Conservation (phyloP, 2,797 vertebrate species). For the Oophaga sylvatica region DNA sequence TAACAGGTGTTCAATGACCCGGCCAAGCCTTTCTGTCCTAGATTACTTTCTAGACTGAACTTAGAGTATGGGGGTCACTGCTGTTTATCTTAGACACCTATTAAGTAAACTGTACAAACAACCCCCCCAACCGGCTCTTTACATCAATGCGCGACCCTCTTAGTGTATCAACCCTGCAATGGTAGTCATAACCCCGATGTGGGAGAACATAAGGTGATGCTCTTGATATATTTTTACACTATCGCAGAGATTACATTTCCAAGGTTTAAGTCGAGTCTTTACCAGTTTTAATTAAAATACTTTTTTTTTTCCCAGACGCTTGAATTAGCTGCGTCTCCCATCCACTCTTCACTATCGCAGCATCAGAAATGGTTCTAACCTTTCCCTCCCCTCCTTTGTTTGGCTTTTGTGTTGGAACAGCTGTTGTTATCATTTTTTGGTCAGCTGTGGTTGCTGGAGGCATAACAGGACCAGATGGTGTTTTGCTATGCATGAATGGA, state of each 20-base stretch:
- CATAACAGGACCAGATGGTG: constrained; percentile 99
- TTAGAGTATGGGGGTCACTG: constrained; percentile 1
- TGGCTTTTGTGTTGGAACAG: constrained; percentile 98
- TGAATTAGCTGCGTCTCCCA: constrained; percentile 80
- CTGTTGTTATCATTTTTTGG: constrained; percentile 98
- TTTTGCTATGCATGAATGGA: constrained; percentile 99
- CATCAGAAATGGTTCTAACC: constrained; percentile 92
- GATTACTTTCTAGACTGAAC: constrained; percentile 9
- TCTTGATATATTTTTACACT: constrained; percentile 53
- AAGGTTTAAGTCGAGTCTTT: constrained; percentile 79
- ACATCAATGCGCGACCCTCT: not conserved
- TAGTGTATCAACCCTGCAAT: constrained; percentile 38
- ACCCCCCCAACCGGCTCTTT: not conserved
- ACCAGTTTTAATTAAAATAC: constrained; percentile 71
- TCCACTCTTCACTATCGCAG: constrained; percentile 82
- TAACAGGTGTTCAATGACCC: constrained; percentile 48
- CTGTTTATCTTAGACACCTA: constrained; percentile 37
- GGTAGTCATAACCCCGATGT: constrained; percentile 38
- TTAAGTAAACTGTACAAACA: constrained; percentile 42
- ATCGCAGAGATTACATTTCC: constrained; percentile 78
- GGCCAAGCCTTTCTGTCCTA: constrained; percentile 15
- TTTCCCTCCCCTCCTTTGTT: constrained; percentile 89
- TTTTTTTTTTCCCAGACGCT: constrained; percentile 62
- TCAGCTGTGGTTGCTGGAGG: constrained; percentile 99
- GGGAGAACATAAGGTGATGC: constrained; percentile 41